These are phyloP conservation scores for Chironex yamaguchii DNA, from an alignment of 30 jellyfish, hydroid and myxozoan species.

Conservation along the genomic window DNA sequence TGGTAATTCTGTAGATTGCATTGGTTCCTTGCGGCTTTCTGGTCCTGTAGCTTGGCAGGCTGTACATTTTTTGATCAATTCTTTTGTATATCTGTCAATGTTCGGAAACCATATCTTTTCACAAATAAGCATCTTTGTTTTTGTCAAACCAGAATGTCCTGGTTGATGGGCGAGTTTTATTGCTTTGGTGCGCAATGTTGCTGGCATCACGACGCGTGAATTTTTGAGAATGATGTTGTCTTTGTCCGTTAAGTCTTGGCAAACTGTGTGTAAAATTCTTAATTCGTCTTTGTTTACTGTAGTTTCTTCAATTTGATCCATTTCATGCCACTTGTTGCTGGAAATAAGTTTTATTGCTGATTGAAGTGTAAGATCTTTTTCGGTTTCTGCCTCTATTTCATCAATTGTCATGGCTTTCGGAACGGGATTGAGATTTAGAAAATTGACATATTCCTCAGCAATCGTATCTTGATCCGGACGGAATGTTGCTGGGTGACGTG, in stretches of 20 bases:
- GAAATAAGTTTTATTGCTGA: too few relatives aligned
- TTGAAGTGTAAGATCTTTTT: too few relatives aligned
- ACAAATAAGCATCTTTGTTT: neutral
- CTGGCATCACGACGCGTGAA: neutral
- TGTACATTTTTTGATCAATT: neutral
- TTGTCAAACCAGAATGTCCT: neutral
- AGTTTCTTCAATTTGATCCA: neutral
- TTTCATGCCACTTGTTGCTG: too few relatives aligned
- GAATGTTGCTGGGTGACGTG: constrained; percentile 43
- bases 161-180: neutral
- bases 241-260: constrained; percentile 5
- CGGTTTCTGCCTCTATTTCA: constrained; percentile 33
- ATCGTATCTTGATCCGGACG: constrained; percentile 54
- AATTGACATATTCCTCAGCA: constrained; percentile 28
- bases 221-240: constrained; percentile 2
- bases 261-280: neutral
- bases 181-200: constrained; percentile 1
- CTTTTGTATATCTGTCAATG: neutral
- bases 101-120: neutral
- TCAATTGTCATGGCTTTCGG: constrained; percentile 54
- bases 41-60: constrained; percentile 38
- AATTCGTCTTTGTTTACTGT: constrained; percentile 1
- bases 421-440: constrained; percentile 11
- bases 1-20: constrained; percentile 37
- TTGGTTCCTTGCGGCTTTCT: constrained; percentile 27